A percentile compares a stretch with the other conserved stretches of the same genome.
Evolutionary conservation across 2,888 invertebrate genomes (phyloP).

Genomic region (Tineola bisselliella): DNA sequence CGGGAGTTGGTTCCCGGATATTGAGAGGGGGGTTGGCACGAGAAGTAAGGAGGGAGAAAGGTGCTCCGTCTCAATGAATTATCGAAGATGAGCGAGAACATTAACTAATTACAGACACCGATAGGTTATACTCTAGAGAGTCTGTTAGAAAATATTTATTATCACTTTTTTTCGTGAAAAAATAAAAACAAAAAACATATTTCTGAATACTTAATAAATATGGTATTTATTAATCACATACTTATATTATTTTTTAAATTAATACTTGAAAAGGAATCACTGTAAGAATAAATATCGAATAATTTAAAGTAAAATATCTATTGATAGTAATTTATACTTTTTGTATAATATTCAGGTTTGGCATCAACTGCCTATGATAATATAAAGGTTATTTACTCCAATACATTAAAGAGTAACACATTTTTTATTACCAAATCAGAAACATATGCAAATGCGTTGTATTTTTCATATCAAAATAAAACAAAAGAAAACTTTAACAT

Average conservation of each 20-base stretch:
- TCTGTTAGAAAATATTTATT: conserved; percentile 11
- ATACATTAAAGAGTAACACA: too few species aligned
- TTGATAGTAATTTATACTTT: too few species aligned
- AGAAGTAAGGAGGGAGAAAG: conserved; percentile 27
- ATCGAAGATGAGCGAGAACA: conserved; percentile 60
- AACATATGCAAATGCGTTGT: too few species aligned
- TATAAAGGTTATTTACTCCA: too few species aligned
- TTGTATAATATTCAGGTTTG: too few species aligned
- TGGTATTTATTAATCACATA: background rate
- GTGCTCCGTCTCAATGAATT: conserved; percentile 66
- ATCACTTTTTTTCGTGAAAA: background rate
- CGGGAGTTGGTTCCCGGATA: conserved; percentile 32
- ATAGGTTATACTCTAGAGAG: conserved; percentile 27
- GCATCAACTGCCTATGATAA: too few species aligned
- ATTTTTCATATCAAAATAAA: conserved; percentile 33
- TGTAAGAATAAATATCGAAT: too few species aligned
- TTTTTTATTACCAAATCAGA: conserved; percentile 15
- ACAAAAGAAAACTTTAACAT: conserved; percentile 27
- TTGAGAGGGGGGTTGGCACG: conserved; percentile 25
- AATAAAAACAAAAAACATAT: too few species aligned
- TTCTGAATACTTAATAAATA: too few species aligned
- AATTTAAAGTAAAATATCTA: too few species aligned
- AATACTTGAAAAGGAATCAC: too few species aligned
- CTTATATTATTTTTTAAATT: too few species aligned
- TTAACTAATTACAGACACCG: conserved; percentile 64